Percentiles rank a stretch among this genome's conserved stretches.
Conservation (phyloP, 2,797 vertebrate species). For the Tragelaphus oryx region DNA sequence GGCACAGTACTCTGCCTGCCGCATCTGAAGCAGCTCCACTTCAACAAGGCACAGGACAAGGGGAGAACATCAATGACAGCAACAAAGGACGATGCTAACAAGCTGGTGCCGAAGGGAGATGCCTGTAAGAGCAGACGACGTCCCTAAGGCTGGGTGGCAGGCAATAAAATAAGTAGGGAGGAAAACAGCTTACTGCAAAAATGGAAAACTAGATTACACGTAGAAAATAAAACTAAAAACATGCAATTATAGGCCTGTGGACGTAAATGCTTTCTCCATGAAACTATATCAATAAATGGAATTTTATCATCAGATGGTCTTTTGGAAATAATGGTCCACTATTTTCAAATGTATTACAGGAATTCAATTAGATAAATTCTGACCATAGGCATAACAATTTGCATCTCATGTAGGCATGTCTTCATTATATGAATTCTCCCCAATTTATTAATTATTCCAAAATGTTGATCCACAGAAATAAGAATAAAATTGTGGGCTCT, state of each 20-base stretch:
- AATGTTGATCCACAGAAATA: not conserved
- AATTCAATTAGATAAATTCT: not conserved
- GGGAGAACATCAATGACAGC: not conserved
- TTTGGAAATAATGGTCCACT: not conserved
- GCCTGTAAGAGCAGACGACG: not conserved
- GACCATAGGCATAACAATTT: not conserved
- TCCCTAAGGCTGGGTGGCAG: not conserved
- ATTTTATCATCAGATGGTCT: not conserved
- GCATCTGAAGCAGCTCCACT: not conserved
- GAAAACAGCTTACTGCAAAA: not conserved
- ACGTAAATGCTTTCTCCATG: not conserved
- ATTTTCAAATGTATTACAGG: not conserved
- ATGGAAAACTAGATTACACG: not conserved
- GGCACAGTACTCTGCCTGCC: not conserved
- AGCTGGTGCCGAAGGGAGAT: not conserved
- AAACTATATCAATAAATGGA: not conserved
- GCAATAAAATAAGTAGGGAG: not conserved
- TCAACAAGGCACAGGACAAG: too few relatives aligned
- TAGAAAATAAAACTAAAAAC: not conserved
- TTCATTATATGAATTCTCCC: not conserved
- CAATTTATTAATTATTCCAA: not conserved
- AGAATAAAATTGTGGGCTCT: not conserved
- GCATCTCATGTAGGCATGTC: not conserved
- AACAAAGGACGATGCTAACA: not conserved
- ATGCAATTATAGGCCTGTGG: not conserved